Percentiles rank a stretch among this genome's conserved stretches.
Evolutionary conservation across 2,888 invertebrate species (phyloP).

Genomic region (Cryptophagus acutangulus): DNA sequence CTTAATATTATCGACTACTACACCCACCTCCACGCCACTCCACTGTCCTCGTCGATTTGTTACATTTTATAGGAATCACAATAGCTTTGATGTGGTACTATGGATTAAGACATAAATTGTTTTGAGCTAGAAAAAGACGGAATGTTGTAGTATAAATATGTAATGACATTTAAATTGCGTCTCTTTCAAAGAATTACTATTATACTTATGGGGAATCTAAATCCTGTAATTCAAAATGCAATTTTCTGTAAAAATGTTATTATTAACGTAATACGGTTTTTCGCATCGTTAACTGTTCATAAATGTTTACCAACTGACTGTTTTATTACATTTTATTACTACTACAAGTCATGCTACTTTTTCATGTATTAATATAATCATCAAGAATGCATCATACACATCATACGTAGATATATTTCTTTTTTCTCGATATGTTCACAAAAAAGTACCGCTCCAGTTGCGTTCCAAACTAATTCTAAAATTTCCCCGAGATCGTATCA

Average conservation of each 20-base stretch:
- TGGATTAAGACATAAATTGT: conserved; percentile 6
- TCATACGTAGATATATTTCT: neutral
- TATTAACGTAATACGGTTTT: conserved; percentile 33
- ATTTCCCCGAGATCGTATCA: too few species aligned
- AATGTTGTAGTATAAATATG: conserved; percentile 23
- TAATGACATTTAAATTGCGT: conserved; percentile 34
- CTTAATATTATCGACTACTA: too few species aligned
- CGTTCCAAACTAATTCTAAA: too few species aligned
- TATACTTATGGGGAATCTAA: neutral
- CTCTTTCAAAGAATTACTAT: conserved; percentile 28
- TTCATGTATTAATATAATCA: neutral
- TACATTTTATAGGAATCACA: too few species aligned
- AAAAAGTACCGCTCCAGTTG: too few species aligned
- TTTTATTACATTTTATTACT: conserved; percentile 26
- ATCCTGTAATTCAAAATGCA: conserved; percentile 32
- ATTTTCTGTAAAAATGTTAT: conserved; percentile 33
- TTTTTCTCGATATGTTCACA: too few species aligned
- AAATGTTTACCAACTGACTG: conserved; percentile 32
- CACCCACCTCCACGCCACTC: too few species aligned
- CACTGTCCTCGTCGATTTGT: too few species aligned
- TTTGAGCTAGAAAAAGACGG: too few species aligned
- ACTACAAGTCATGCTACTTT: conserved; percentile 23
- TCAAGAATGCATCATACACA: neutral
- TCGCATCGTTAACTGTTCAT: conserved; percentile 35
- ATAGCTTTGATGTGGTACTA: too few species aligned